Percentiles rank a stretch among this genome's conserved stretches.
Conservation (phyloP, 2,113 vertebrate species). For the Cololabis saira region DNA sequence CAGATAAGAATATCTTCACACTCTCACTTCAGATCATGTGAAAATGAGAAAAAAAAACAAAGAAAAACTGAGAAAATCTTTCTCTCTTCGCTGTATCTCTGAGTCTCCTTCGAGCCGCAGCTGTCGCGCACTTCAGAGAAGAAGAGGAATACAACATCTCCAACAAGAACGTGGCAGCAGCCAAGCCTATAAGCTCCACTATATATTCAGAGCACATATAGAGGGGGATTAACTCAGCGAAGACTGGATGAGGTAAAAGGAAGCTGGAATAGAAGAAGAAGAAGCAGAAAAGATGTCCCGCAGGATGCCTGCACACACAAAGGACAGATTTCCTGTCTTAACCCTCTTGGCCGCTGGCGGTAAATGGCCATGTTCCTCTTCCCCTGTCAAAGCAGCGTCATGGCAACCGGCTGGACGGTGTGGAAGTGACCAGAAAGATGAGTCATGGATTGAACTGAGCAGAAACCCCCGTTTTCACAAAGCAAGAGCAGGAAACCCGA, state of each 20-base stretch:
- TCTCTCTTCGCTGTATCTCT: conserved; percentile 24
- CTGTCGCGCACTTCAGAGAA: conserved; percentile 2
- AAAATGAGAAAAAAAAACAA: not conserved
- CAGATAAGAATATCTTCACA: conserved; percentile 38
- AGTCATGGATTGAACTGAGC: conserved; percentile 47
- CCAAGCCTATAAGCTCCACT: not conserved
- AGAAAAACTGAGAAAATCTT: conserved; percentile 8
- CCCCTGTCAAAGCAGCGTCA: conserved; percentile 55
- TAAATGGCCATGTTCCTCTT: conserved; percentile 42
- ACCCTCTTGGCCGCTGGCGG: conserved; percentile 33
- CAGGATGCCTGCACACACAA: conserved; percentile 1
- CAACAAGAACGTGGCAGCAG: conserved; percentile 15
- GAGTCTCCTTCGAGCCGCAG: not conserved
- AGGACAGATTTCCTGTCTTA: conserved; percentile 33
- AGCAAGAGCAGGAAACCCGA: conserved; percentile 7
- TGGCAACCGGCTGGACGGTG: conserved; percentile 60
- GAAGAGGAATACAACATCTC: conserved; percentile 8
- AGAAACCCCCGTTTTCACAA: conserved; percentile 44
- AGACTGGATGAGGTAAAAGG: not conserved
- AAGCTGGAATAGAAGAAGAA: not conserved
- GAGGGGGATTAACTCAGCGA: not conserved
- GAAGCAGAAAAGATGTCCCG: not conserved
- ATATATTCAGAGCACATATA: conserved; percentile 28
- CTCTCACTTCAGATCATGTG: conserved; percentile 17
- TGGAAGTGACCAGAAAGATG: conserved; percentile 47